Conservation (phyloP, 1,140 invertebrate species). For the Radopholus similis region DNA sequence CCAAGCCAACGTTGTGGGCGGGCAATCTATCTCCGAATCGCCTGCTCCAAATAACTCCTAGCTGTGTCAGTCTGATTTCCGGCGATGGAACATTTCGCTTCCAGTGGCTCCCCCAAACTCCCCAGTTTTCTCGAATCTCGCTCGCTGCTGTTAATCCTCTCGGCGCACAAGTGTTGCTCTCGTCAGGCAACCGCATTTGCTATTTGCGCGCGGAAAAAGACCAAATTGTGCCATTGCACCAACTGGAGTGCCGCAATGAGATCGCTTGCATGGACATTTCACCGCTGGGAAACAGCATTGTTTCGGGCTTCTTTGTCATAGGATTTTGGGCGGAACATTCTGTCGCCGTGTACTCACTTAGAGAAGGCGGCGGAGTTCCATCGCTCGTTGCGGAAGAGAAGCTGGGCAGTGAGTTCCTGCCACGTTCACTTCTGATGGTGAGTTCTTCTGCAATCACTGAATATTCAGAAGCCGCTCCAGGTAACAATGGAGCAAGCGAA, state of each 20-base stretch:
- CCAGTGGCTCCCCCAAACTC: not conserved
- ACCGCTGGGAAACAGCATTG: constrained; percentile 69
- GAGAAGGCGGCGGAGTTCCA: constrained; percentile 68
- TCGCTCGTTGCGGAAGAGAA: constrained; percentile 78
- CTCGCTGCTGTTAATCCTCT: constrained; percentile 68
- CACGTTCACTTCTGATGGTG: constrained; percentile 83
- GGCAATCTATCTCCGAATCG: constrained; percentile 78
- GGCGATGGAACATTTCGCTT: constrained; percentile 16
- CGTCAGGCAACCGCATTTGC: constrained; percentile 80
- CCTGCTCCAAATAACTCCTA: constrained; percentile 77
- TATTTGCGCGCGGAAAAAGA: constrained; percentile 76
- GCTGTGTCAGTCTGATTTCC: constrained; percentile 63
- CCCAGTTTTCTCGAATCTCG: constrained; percentile 14
- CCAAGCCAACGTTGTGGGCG: constrained; percentile 87
- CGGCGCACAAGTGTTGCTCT: constrained; percentile 76
- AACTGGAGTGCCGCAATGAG: constrained; percentile 78
- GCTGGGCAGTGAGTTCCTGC: constrained; percentile 81
- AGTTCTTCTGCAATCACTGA: not conserved
- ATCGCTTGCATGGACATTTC: constrained; percentile 92
- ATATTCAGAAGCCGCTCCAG: not conserved
- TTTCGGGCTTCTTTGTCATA: constrained; percentile 77
- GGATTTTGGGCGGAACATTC: constrained; percentile 97
- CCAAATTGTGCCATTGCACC: constrained; percentile 63
- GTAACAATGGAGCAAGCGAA: constrained; percentile 77
- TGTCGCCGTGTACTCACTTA: constrained; percentile 76